A percentile compares a stretch with the other conserved stretches of the same genome.
Conservation (phyloP, 2,113 vertebrate genomes). For the Typhlomys cinereus region DNA sequence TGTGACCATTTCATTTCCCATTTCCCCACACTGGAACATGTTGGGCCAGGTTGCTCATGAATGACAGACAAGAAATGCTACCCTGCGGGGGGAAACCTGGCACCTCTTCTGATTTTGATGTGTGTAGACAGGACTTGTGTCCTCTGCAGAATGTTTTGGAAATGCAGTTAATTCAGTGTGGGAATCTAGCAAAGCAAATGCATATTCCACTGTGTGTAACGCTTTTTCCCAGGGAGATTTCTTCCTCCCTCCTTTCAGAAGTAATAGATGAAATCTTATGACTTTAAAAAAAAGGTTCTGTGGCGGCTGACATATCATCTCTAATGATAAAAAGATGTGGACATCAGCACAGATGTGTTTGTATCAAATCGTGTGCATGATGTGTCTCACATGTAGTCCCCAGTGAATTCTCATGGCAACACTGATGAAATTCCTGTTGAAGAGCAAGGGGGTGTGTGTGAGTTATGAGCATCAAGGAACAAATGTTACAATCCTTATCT, state of each 20-base stretch:
- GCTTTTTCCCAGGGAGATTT: conserved; percentile 57
- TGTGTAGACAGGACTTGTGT: conserved; percentile 17
- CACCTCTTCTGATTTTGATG: conserved; percentile 54
- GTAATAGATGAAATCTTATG: conserved; percentile 46
- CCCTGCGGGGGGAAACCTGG: neutral
- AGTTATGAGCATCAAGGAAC: conserved; percentile 59
- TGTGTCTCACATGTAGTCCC: conserved; percentile 44
- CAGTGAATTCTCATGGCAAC: conserved; percentile 33
- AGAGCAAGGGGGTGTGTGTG: conserved; percentile 44
- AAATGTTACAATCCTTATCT: conserved; percentile 70
- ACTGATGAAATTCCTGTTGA: conserved; percentile 37
- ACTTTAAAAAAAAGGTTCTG: conserved; percentile 49
- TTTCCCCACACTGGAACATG: conserved; percentile 53
- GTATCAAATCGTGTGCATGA: conserved; percentile 53
- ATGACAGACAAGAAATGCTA: conserved; percentile 59
- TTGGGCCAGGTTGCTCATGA: conserved; percentile 64
- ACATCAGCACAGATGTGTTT: conserved; percentile 68
- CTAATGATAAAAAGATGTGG: conserved; percentile 76
- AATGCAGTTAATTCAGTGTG: conserved; percentile 45
- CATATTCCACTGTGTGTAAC: neutral
- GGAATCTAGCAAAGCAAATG: neutral
- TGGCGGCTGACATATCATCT: neutral
- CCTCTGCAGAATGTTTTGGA: conserved; percentile 52
- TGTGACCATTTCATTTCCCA: conserved; percentile 38
- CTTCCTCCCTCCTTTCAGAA: conserved; percentile 23